A percentile compares a stretch with the other conserved stretches of the same genome.
These are phyloP conservation scores for Aphidius ervi DNA, from an alignment of 1,140 invertebrate genomes.

Conservation along the genomic window DNA sequence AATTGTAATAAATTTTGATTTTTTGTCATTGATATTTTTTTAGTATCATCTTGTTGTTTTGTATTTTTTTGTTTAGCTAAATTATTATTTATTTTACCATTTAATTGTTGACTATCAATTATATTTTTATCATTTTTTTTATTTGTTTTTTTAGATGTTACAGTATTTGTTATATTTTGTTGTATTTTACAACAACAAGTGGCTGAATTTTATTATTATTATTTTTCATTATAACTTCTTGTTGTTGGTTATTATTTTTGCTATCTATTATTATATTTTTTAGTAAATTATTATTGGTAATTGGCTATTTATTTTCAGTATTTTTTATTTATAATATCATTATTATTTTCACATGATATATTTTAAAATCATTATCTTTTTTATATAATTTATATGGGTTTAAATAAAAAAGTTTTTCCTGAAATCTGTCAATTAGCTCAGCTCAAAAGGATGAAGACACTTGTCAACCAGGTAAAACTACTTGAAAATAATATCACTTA, in stretches of 20 bases:
- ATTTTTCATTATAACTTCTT: background rate
- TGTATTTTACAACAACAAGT: constrained; percentile 30
- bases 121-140: constrained; percentile 33
- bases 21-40: constrained; percentile 6
- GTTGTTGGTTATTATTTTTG: constrained; percentile 27
- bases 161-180: constrained; percentile 26
- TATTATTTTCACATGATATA: too few species aligned
- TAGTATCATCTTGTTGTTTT: constrained; percentile 20
- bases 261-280: constrained; percentile 20
- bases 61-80: constrained; percentile 24
- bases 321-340: constrained; percentile 28
- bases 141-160: constrained; percentile 28
- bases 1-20: too few species aligned
- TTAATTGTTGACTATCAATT: constrained; percentile 29
- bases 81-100: constrained; percentile 32
- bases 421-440: too few species aligned
- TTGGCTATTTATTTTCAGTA: constrained; percentile 46
- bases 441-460: too few species aligned
- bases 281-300: constrained; percentile 16
- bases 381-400: too few species aligned
- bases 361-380: too few species aligned
- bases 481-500: too few species aligned
- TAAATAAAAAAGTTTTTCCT: too few species aligned
- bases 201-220: constrained; percentile 28
- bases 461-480: too few species aligned